phyloP scores from a whole-genome alignment of 2,797 vertebrate species.

The Cheirogaleus major region DNA sequence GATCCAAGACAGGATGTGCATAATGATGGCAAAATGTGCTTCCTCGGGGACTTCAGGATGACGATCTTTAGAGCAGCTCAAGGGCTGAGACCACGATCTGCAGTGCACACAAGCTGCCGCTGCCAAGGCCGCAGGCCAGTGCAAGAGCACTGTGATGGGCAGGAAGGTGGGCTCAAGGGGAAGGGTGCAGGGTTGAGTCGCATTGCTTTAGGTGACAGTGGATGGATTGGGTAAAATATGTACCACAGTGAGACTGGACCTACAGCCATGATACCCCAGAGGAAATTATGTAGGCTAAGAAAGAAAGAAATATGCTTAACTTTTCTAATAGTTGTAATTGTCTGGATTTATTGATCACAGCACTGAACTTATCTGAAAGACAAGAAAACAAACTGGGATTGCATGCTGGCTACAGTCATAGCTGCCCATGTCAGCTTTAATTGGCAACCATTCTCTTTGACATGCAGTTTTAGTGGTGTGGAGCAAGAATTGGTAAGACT shows the following conservation, averaged over 20 bases:
- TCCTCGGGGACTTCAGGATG: neutral
- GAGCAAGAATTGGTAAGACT: neutral
- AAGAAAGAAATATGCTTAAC: slow-evolving; percentile 68
- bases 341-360: slow-evolving; percentile 73
- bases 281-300: neutral
- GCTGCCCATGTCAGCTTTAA: slow-evolving; percentile 74
- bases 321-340: slow-evolving; percentile 76
- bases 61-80: neutral
- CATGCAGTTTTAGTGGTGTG: slow-evolving; percentile 58
- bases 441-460: slow-evolving; percentile 62
- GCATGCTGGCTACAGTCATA: slow-evolving; percentile 55
- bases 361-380: slow-evolving; percentile 59
- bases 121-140: neutral
- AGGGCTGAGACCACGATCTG: neutral
- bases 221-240: neutral
- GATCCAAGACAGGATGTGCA: neutral
- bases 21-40: neutral
- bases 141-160: neutral
- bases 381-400: slow-evolving; percentile 67
- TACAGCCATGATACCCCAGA: neutral
- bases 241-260: neutral
- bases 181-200: neutral
- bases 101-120: neutral
- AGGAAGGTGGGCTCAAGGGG: neutral
- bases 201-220: neutral